Base-by-base conservation (phyloP, 2,797 vertebrate species). In the Dendrocincla fuliginosa region DNA sequence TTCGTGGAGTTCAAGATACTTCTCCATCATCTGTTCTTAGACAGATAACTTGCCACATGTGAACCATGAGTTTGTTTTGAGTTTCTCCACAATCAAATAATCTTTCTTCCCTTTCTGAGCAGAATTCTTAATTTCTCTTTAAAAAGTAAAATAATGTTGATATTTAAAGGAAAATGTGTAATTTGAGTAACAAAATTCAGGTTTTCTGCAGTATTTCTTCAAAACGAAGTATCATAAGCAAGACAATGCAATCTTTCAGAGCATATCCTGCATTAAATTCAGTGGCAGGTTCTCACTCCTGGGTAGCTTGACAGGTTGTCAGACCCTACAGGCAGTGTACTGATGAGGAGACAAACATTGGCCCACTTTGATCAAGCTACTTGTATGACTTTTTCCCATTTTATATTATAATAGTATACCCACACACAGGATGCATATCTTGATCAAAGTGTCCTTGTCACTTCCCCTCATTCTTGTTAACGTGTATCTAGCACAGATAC, bases 371-470 rank as follows among this genome's bases (percentile, higher is more conserved):
- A 95, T 96, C 89, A 82, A 84, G 65, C 85, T 88, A 32, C 61
- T 87, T 94, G 84, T 92, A 56, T 92, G 90, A 57, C 64, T 92
- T 92, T 93, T 91, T 49, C 84, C 84, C 33, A 84, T 84, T 89
- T 95, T 86, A 86, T 82, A 81, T 90, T 91, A 33, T 86, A 92
- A 79, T 82, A 59, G 52, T 28, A 33, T 33, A 87, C 25, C 35
- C 42, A 69, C 18, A 33, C 65, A 74, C n/a, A 63, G 25, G 49
- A 69, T 89, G 57, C 55, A 16, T 86, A 78, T 61, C 52, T 73
- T 91, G 84, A 94, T 97, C 92, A 91, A 90, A 94, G 84, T 69
- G 61, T 68, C 89, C 65, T 89, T 96, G 87, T 94, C 91, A 69
- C 46, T 85, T 52, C 79, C 91, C 30, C 42, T 32, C 64, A 7